These are phyloP conservation scores for Dioctria linearis DNA, from an alignment of 2,888 invertebrate species.

Conservation along the genomic window DNA sequence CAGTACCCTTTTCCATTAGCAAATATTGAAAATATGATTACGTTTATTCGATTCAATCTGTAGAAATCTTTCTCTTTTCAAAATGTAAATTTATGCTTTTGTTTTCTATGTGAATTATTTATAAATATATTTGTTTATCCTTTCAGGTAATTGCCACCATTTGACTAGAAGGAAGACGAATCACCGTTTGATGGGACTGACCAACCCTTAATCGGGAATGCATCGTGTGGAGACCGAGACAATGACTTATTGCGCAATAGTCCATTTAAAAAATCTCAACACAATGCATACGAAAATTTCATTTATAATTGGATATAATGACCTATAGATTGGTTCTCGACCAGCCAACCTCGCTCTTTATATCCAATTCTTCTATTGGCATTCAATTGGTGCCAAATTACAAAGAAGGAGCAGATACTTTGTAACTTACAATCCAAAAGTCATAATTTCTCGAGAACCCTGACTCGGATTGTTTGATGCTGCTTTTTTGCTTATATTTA, in stretches of 20 bases:
- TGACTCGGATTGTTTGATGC: constrained; percentile 35
- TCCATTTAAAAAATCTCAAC: constrained; percentile 11
- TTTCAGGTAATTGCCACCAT: constrained; percentile 49
- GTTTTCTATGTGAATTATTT: neutral
- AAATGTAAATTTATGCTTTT: too few species aligned
- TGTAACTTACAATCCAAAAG: constrained; percentile 18
- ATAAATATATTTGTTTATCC: constrained; percentile 3
- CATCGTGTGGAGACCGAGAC: constrained; percentile 30
- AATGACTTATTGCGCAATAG: constrained; percentile 35
- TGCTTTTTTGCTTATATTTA: neutral
- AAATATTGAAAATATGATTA: too few species aligned
- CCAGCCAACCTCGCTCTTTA: constrained; percentile 53
- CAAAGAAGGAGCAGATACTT: too few species aligned
- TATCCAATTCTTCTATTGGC: neutral
- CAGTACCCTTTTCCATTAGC: too few species aligned
- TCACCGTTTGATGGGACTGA: constrained; percentile 52
- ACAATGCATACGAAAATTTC: constrained; percentile 1
- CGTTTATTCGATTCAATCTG: too few species aligned
- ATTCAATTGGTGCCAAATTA: too few species aligned
- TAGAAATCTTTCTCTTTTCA: too few species aligned
- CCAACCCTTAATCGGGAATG: constrained; percentile 50
- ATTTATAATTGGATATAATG: constrained; percentile 20
- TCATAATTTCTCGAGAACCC: neutral
- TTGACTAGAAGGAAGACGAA: neutral
- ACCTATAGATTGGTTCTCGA: constrained; percentile 54